Base-by-base conservation (phyloP, 2,888 invertebrate species). In the Creontiades dilutus region DNA sequence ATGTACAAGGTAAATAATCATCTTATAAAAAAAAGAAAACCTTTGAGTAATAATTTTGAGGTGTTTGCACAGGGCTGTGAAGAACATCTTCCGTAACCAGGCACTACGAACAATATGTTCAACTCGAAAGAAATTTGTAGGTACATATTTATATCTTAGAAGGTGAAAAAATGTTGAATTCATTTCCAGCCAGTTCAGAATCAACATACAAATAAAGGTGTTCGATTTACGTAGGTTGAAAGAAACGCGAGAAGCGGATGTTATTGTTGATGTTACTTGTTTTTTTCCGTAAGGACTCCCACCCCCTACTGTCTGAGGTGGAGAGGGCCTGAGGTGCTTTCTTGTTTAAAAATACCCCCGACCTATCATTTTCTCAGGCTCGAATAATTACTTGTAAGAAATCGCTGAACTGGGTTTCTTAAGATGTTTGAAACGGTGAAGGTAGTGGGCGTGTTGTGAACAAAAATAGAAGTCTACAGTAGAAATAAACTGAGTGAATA, bases 401-500 rank as follows among this genome's bases (percentile, higher is more conserved):
- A 82, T 55, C 82, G 82, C 82, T 52, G 78, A 46, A 46, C 78
- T 68, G 68, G 19, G 78, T 78, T 78, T 78, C 78, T 27, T 76
- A 78, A 47, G 47, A 47, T 16, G 16, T 78, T n/a, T 46, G 19
- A 78, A 78, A 46, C 46, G 27, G 27, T 55, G 61, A 61, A 85
- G 85, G 61, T 61, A 57, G 61, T 68, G 86, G 48, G 86, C 76
- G 86, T 86, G 68, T 86, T 86, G 86, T 86, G 86, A 86, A 86
- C 86, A n/a, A 75, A 86, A 86, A 86, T 86, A 86, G 75, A 76
- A 28, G 86, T 68, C 86, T 86, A 37, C 68, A n/a, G 86, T 86
- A 13, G 27, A 86, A 86, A 86, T 86, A 86, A 75, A 86, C 86
- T 52, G n/a, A 48, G 76, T 86, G 86, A 86, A 86, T 86, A 86